A percentile compares a stretch with the other conserved stretches of the same genome.
Conservation (phyloP, 2,888 invertebrate species). For the Caradrina clavipalpis region DNA sequence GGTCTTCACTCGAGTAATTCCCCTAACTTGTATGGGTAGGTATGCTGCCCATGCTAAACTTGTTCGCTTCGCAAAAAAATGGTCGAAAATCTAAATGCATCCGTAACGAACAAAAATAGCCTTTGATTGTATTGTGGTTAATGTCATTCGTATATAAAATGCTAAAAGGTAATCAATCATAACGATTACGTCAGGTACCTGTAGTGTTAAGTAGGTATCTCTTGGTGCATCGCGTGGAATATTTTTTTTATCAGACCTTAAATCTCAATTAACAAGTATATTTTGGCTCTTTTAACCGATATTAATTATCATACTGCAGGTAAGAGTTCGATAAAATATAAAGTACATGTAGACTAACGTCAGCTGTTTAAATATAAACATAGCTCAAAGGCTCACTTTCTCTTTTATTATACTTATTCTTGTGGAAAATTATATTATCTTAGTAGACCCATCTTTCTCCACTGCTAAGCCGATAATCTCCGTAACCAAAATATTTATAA, state of each 20-base stretch:
- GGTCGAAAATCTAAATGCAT: not conserved
- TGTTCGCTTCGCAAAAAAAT: not conserved
- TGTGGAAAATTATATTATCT: conserved; percentile 30
- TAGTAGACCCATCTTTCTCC: conserved; percentile 31
- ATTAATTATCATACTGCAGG: conserved; percentile 3
- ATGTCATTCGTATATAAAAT: not conserved
- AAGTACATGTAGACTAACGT: too few relatives aligned
- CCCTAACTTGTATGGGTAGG: not conserved
- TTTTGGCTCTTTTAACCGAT: not conserved
- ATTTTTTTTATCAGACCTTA: conserved; percentile 3
- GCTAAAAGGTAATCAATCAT: not conserved
- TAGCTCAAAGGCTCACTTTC: conserved; percentile 11
- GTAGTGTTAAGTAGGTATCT: not conserved
- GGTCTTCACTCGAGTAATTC: conserved; percentile 6
- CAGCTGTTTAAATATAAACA: conserved; percentile 1
- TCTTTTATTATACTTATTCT: conserved; percentile 26
- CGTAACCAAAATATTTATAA: conserved; percentile 30
- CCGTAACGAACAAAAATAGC: not conserved
- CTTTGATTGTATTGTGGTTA: not conserved
- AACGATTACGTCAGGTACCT: conserved; percentile 6
- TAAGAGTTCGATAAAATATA: too few relatives aligned
- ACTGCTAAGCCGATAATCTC: conserved; percentile 17
- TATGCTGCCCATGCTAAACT: too few relatives aligned
- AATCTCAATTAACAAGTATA: conserved; percentile 2
- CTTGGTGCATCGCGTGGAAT: not conserved